phyloP scores from a whole-genome alignment of 2,888 invertebrate species.

The Escarpia spicata region DNA sequence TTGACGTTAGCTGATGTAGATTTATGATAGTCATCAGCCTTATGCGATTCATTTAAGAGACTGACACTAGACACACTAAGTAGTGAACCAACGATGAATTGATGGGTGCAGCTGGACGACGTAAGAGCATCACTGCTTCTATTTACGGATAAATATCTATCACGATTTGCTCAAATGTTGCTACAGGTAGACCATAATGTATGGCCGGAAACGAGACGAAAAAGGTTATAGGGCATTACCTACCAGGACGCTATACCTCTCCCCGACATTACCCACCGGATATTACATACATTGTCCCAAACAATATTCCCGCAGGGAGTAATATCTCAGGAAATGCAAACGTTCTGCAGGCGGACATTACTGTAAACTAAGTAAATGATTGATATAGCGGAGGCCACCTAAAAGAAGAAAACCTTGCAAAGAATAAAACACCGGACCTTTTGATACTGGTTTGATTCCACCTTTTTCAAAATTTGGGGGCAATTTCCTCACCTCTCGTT shows the following conservation, averaged over 20 bases:
- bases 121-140: not conserved
- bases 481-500: too few relatives aligned
- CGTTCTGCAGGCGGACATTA: too few relatives aligned
- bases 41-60: not conserved
- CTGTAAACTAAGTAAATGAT: too few relatives aligned
- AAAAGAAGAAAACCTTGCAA: too few relatives aligned
- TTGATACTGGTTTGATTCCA: too few relatives aligned
- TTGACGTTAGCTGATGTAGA: not conserved
- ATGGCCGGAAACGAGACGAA: not conserved
- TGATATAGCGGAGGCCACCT: too few relatives aligned
- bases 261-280: too few relatives aligned
- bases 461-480: too few relatives aligned
- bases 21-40: not conserved
- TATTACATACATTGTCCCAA: too few relatives aligned
- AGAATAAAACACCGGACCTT: too few relatives aligned
- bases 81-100: not conserved
- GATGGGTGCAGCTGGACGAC: not conserved
- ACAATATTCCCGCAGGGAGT: too few relatives aligned
- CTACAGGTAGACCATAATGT: not conserved
- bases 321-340: too few relatives aligned
- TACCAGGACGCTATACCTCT: not conserved
- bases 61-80: not conserved
- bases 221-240: not conserved
- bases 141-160: not conserved
- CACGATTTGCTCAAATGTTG: not conserved